phyloP scores from a whole-genome alignment of 2,888 invertebrate species.

The Elaeidobius kamerunicus region DNA sequence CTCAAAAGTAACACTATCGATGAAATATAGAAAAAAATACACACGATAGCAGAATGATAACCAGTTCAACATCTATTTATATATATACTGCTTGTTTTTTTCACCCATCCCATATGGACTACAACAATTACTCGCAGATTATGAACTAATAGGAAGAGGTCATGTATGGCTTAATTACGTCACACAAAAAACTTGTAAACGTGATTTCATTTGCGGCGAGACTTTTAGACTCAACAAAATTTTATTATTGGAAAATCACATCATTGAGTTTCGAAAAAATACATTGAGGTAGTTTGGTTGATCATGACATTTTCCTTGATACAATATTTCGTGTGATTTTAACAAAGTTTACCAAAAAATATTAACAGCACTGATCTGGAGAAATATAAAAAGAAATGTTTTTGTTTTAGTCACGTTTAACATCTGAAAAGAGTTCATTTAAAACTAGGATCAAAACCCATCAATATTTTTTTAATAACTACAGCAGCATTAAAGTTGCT shows the following conservation, averaged over 20 bases:
- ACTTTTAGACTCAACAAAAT: not conserved
- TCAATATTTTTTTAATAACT: constrained; percentile 14
- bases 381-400: not conserved
- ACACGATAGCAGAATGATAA: no score
- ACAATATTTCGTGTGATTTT: not conserved
- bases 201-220: not conserved
- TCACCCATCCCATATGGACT: not conserved
- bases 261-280: constrained; percentile 8
- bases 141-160: not conserved
- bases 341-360: constrained; percentile 5
- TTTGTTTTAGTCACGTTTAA: constrained; percentile 8
- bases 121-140: not conserved
- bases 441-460: constrained; percentile 16
- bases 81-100: not conserved
- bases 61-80: no score
- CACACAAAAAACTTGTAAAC: constrained; percentile 2
- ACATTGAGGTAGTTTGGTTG: constrained; percentile 28
- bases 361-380: constrained; percentile 11
- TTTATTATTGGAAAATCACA: constrained; percentile 1
- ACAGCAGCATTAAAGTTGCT: constrained; percentile 1
- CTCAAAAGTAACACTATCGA: no score
- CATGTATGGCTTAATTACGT: not conserved
- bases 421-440: not conserved
- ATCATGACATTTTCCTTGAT: constrained; percentile 9
- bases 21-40: no score